A percentile compares a stretch with the other conserved stretches of the same genome.
Evolutionary conservation across 2,113 vertebrate species (phyloP).

Genomic region (Cathartes aura): DNA sequence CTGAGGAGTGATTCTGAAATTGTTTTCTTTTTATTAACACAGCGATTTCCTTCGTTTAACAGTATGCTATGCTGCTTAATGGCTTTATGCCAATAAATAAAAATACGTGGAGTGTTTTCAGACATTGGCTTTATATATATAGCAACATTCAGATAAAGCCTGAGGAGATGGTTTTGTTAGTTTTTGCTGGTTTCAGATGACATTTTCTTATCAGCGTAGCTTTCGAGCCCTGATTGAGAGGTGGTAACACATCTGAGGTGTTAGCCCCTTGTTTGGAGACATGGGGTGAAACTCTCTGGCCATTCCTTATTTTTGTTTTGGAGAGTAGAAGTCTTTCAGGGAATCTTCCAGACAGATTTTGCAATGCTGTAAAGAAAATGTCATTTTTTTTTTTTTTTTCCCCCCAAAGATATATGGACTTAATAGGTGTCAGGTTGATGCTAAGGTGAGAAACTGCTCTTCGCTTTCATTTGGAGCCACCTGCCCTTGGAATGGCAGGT

Average conservation of each 20-base stretch:
- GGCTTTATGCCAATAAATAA: not conserved
- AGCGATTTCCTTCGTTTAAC: not conserved
- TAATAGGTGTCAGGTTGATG: not conserved
- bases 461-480: not conserved
- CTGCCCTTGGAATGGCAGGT: not conserved
- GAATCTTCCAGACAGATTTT: not conserved
- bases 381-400: not conserved
- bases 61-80: not conserved
- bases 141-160: not conserved
- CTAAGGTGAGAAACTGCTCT: not conserved
- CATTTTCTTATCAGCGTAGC: not conserved
- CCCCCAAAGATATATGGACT: not conserved
- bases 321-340: not conserved
- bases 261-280: not conserved
- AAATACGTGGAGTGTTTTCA: not conserved
- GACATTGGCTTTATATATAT: not conserved
- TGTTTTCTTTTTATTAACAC: not conserved
- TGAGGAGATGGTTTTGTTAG: not conserved
- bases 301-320: not conserved
- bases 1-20: not conserved
- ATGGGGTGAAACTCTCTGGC: accelerated
- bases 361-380: not conserved
- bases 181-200: not conserved
- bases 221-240: not conserved
- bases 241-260: not conserved